Percentiles rank a stretch among this genome's conserved stretches.
Conservation (phyloP, 2,888 invertebrate genomes). For the Philereme vetulata region DNA sequence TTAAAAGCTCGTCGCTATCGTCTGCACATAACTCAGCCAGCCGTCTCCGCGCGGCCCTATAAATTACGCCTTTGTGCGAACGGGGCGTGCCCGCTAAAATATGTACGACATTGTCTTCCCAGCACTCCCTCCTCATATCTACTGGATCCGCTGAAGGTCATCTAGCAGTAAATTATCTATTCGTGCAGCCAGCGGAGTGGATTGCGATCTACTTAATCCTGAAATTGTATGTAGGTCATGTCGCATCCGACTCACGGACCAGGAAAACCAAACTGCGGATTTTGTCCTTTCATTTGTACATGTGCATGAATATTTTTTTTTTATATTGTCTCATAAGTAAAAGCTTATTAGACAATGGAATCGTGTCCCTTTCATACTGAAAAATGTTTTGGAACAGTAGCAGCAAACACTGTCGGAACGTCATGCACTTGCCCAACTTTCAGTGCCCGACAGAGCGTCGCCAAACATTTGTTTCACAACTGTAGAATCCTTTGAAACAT, state of each 20-base stretch:
- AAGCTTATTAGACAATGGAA: no score
- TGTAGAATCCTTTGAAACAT: constrained; percentile 24
- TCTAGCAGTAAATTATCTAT: constrained; percentile 70
- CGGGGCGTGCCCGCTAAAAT: constrained; percentile 80
- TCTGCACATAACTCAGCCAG: constrained; percentile 79
- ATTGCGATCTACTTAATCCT: constrained; percentile 52
- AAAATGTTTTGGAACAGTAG: not conserved
- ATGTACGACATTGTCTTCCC: constrained; percentile 82
- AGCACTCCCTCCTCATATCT: constrained; percentile 75
- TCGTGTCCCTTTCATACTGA: no score
- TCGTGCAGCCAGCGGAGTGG: constrained; percentile 54
- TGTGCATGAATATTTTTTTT: constrained; percentile 38
- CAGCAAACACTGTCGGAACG: not conserved
- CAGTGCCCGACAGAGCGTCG: constrained; percentile 12
- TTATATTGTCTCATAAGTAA: no score
- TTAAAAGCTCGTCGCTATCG: constrained; percentile 84
- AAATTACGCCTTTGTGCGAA: constrained; percentile 82
- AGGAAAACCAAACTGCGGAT: constrained; percentile 41
- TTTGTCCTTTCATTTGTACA: constrained; percentile 49
- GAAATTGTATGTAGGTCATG: constrained; percentile 64
- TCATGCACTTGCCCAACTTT: not conserved
- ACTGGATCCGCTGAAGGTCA: constrained; percentile 70
- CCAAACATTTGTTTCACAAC: constrained; percentile 16
- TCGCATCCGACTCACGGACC: constrained; percentile 44
- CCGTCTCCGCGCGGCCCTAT: constrained; percentile 81